A percentile compares a stretch with the other conserved stretches of the same genome.
Conservation (phyloP, 2,797 vertebrate genomes). For the Anisognathus igniventris region DNA sequence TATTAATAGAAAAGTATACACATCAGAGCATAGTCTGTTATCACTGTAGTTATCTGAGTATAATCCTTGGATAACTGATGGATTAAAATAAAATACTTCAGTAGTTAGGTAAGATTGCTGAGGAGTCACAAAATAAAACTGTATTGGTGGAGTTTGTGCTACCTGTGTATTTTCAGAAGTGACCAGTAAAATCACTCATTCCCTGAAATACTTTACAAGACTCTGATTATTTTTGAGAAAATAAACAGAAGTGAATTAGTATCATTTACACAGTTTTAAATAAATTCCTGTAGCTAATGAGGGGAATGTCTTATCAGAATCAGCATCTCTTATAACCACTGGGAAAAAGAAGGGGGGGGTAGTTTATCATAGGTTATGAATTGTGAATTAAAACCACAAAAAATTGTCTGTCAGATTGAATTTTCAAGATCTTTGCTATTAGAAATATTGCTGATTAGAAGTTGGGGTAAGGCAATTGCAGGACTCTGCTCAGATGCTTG, state of each 20-base stretch:
- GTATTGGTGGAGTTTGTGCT: not conserved
- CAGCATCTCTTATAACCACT: not conserved
- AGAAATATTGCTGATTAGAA: not conserved
- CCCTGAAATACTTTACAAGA: not conserved
- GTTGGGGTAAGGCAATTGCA: not conserved
- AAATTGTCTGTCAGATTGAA: not conserved
- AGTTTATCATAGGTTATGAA: not conserved
- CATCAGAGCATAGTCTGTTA: not conserved
- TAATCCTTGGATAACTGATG: not conserved
- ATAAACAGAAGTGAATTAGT: not conserved
- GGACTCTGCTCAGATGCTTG: not conserved
- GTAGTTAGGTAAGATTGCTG: not conserved
- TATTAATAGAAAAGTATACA: not conserved
- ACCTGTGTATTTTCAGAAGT: not conserved
- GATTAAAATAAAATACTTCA: not conserved
- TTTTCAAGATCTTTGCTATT: not conserved
- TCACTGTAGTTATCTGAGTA: not conserved
- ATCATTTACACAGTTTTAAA: not conserved
- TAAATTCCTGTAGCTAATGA: not conserved
- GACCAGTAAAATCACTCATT: not conserved
- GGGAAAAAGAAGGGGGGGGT: accelerated
- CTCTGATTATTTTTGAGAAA: not conserved
- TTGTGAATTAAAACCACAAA: not conserved
- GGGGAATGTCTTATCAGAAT: not conserved
- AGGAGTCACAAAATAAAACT: not conserved